Percentiles rank a stretch among this genome's conserved stretches.
phyloP scores from a whole-genome alignment of 2,797 vertebrate genomes.

The Adelosebastes latens region DNA sequence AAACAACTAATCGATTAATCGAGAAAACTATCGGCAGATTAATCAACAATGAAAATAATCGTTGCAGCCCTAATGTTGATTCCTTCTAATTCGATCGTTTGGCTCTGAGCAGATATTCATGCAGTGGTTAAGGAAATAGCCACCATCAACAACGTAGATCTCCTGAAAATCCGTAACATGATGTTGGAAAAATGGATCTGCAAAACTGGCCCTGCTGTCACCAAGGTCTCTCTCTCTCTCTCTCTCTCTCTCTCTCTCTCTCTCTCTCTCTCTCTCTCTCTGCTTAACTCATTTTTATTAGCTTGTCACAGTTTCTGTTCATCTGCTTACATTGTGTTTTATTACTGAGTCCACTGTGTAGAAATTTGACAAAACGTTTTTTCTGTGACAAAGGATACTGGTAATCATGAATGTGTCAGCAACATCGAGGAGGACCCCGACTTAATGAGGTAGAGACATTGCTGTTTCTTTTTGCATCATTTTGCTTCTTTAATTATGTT shows the following conservation, averaged over 20 bases:
- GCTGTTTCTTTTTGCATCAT: background rate
- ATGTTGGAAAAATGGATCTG: slow-evolving; percentile 95
- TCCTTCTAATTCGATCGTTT: background rate
- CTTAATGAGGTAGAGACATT: slow-evolving; percentile 85
- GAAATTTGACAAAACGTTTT: background rate
- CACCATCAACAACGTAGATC: slow-evolving; percentile 89
- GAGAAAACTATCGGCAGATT: accelerated
- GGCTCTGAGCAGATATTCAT: slow-evolving; percentile 87
- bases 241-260: slow-evolving; percentile 16
- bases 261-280: background rate
- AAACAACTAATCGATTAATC: no score
- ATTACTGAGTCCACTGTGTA: background rate
- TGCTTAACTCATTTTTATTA: background rate
- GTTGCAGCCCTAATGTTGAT: no score
- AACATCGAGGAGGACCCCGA: slow-evolving; percentile 88
- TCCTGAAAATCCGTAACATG: slow-evolving; percentile 88
- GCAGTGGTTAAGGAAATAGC: slow-evolving; percentile 90
- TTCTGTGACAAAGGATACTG: slow-evolving; percentile 73
- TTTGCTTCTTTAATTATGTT: background rate
- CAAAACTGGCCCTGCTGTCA: slow-evolving; percentile 74
- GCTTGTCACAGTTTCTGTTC: background rate
- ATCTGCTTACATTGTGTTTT: background rate
- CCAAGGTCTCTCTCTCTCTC: slow-evolving; percentile 76
- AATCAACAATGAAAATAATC: no score
- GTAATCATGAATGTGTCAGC: slow-evolving; percentile 77